Conservation (phyloP, 2,113 vertebrate genomes). For the Zosterops borbonicus region DNA sequence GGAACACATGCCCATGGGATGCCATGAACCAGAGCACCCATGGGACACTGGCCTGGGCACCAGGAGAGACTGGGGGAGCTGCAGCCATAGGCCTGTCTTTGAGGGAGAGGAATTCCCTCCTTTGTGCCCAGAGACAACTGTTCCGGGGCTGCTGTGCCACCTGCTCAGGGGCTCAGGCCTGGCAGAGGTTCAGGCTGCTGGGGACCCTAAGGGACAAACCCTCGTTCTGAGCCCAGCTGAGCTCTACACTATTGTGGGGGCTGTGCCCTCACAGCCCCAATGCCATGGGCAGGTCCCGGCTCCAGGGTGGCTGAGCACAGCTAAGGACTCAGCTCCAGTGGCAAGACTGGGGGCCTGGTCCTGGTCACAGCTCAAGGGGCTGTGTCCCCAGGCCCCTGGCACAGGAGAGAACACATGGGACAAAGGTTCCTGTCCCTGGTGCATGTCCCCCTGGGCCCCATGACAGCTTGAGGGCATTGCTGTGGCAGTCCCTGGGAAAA, state of each 20-base stretch:
- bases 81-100: rapidly evolving
- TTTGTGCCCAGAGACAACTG: background rate
- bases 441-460: rapidly evolving
- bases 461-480: rapidly evolving
- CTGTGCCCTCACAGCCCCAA: background rate
- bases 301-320: background rate
- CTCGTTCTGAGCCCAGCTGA: background rate
- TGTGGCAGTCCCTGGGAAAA: background rate
- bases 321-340: background rate
- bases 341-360: too few relatives aligned
- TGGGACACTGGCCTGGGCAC: rapidly evolving
- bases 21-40: rapidly evolving
- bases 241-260: rapidly evolving
- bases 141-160: background rate
- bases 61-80: background rate
- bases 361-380: background rate
- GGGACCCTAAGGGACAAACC: background rate
- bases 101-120: background rate
- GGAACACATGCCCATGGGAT: rapidly evolving
- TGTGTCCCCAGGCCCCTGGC: rapidly evolving
- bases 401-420: rapidly evolving
- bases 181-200: background rate
- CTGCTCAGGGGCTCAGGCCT: background rate
- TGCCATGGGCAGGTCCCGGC: rapidly evolving
- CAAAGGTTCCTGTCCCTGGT: rapidly evolving